phyloP scores from a whole-genome alignment of 2,888 invertebrate genomes.

The Anthophora plumipes region DNA sequence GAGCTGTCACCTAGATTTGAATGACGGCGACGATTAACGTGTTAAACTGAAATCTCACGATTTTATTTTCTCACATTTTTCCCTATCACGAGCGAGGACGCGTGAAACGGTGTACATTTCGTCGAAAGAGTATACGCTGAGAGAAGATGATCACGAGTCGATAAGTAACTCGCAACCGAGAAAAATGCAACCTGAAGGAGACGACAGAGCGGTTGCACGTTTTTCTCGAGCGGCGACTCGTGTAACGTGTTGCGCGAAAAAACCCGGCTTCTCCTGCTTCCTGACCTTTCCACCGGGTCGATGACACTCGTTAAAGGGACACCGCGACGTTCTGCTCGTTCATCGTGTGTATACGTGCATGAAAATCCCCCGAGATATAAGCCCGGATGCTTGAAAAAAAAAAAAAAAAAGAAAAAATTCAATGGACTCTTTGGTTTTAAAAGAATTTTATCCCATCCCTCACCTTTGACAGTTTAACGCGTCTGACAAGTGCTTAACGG shows the following conservation, averaged over 20 bases:
- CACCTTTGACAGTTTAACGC: too few species aligned
- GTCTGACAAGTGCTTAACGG: too few species aligned
- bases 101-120: too few species aligned
- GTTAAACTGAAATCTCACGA: too few species aligned
- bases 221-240: conserved; percentile 4
- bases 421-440: background rate
- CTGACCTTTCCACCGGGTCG: conserved; percentile 63
- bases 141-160: background rate
- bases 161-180: conserved; percentile 36
- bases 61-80: too few species aligned
- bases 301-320: conserved; percentile 62
- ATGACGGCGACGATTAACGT: too few species aligned
- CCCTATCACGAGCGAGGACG: too few species aligned
- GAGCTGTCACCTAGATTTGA: too few species aligned
- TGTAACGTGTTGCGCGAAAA: conserved; percentile 59
- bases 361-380: background rate
- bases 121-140: background rate
- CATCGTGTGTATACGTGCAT: background rate
- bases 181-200: background rate
- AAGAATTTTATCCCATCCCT: background rate
- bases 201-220: conserved; percentile 6
- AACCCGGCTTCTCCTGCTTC: conserved; percentile 37
- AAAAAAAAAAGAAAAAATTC: background rate
- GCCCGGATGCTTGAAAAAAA: background rate
- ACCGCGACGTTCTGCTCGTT: conserved; percentile 32